phyloP scores from a whole-genome alignment of 2,888 invertebrate genomes.

The Tenthredo distinguenda region DNA sequence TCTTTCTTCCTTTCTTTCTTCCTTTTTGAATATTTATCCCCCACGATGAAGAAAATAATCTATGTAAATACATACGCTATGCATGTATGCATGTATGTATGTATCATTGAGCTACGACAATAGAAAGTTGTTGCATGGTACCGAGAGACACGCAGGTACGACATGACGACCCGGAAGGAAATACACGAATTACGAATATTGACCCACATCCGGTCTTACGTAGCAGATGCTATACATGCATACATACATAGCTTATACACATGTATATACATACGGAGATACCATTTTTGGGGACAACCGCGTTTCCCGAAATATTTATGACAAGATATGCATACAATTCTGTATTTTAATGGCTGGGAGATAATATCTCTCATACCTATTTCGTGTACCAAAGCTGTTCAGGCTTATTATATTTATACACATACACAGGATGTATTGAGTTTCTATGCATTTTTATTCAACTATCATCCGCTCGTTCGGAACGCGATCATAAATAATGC shows the following conservation, averaged over 20 bases:
- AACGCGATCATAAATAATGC: slow-evolving; percentile 13
- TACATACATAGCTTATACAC: neutral
- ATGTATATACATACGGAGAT: neutral
- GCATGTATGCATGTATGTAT: neutral
- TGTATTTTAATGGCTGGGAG: no score
- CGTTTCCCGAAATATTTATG: slow-evolving; percentile 13
- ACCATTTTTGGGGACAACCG: no score
- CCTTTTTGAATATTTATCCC: neutral
- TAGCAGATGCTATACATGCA: neutral
- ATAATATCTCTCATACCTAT: neutral
- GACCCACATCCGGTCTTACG: slow-evolving; percentile 71
- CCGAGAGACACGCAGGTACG: slow-evolving; percentile 58
- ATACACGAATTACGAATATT: slow-evolving; percentile 66
- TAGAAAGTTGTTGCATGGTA: slow-evolving; percentile 68
- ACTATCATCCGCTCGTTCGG: neutral
- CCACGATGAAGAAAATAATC: neutral
- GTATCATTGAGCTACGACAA: slow-evolving; percentile 62
- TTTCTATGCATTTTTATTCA: slow-evolving; percentile 13
- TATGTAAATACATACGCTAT: slow-evolving; percentile 53
- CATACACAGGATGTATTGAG: neutral
- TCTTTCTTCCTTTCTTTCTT: neutral
- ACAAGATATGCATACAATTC: neutral
- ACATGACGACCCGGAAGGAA: slow-evolving; percentile 74
- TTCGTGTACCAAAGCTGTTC: no score
- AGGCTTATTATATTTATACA: no score